Evolutionary conservation across 2,113 vertebrate genomes (phyloP).

Genomic region (Takifugu flavidus): DNA sequence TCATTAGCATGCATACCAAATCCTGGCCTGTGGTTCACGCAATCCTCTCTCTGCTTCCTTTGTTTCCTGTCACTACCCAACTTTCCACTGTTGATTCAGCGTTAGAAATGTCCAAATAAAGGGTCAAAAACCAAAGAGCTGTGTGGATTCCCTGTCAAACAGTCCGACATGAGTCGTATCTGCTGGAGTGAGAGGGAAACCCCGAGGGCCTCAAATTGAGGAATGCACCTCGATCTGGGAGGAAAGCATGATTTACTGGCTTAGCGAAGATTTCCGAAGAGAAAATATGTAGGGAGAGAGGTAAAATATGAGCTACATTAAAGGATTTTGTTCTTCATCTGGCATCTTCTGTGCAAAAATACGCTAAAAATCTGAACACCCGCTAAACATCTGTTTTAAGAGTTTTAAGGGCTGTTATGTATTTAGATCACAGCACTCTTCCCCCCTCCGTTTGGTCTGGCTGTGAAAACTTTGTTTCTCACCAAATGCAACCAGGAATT

Average conservation of each 20-base stretch:
- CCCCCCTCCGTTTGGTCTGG: background rate
- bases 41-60: background rate
- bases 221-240: constrained; percentile 46
- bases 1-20: constrained; percentile 32
- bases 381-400: constrained; percentile 19
- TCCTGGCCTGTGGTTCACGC: constrained; percentile 5
- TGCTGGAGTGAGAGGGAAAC: constrained; percentile 26
- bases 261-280: constrained; percentile 14
- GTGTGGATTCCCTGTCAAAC: constrained; percentile 3
- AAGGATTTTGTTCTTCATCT: too few species aligned
- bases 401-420: constrained; percentile 1
- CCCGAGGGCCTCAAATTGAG: constrained; percentile 42
- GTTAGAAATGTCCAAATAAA: background rate
- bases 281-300: background rate
- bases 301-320: background rate
- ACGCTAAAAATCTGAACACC: background rate
- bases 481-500: background rate
- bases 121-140: background rate
- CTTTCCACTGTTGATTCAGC: background rate
- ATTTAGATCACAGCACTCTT: constrained; percentile 1
- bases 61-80: constrained; percentile 11
- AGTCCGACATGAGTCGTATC: constrained; percentile 8
- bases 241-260: constrained; percentile 39
- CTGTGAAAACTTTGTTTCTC: background rate
- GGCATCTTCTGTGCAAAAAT: background rate